phyloP scores from a whole-genome alignment of 2,797 vertebrate genomes.

The Scolopax bukidnonensis region DNA sequence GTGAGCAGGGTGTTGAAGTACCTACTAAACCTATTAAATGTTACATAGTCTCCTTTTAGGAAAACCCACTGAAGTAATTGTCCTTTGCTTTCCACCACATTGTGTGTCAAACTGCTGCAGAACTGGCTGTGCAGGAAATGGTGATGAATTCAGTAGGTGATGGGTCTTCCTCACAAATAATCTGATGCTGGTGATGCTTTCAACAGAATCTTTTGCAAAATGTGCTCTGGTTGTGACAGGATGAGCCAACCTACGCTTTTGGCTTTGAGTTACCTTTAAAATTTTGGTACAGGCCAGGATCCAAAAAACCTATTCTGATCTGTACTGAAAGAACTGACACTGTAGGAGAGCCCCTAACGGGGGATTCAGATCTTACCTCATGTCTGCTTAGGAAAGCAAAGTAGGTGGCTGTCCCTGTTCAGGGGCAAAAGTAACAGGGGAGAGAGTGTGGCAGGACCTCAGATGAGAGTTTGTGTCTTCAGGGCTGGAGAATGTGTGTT shows the following conservation, averaged over 20 bases:
- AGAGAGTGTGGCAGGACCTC: neutral
- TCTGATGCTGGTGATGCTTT: neutral
- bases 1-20: neutral
- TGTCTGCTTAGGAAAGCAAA: neutral
- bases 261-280: neutral
- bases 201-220: neutral
- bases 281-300: neutral
- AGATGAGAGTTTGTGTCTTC: neutral
- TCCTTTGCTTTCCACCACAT: neutral
- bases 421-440: neutral
- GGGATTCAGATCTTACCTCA: accelerated
- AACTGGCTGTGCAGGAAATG: neutral
- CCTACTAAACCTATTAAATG: no score
- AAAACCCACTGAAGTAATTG: no score
- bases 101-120: neutral
- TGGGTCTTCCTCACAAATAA: neutral
- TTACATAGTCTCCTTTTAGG: accelerated
- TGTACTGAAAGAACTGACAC: neutral
- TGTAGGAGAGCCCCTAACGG: neutral
- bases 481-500: neutral
- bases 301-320: neutral
- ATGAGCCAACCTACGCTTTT: neutral
- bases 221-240: neutral
- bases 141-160: neutral
- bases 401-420: neutral